Base-by-base conservation (phyloP, 2,797 vertebrate species). In the Catostomus latipinnis region DNA sequence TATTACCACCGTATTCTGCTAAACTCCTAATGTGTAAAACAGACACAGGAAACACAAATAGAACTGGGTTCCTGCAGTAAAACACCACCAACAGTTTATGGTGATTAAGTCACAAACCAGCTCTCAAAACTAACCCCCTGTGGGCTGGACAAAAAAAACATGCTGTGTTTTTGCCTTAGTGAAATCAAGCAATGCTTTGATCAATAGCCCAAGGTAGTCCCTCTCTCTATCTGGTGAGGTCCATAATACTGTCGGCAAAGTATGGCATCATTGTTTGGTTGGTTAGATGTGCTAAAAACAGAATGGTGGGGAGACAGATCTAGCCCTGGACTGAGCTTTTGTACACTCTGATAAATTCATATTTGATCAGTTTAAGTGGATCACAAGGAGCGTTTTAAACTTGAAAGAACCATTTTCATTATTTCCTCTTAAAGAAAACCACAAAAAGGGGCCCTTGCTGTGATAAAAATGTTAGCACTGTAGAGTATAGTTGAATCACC, bases 181-280 rank as follows among this genome's bases (percentile, higher is more conserved):
- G 65, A 77, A 71, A 74, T 74, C 52, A 74, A 86, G 78, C 58
- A 65, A 78, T 22, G 62, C 82, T 83, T 83, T 71, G 77, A 80
- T 80, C 77, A 66, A 52, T 3, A 84, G 76, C 76, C 69, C 77
- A 74, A 82, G 80, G 76, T 76, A 34, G 73, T 72, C 67, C 67
- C 83, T 80, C 77, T 70, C 53, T 49, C 14, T 48, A 65, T 84
- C 80, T 80, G 61, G 82, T 78, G 82, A 80, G 82, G 76, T 70
- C 69, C 79, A 48, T 74, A 74, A 71, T 71, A 78, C 61, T 69
- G 70, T 68, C 68, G 63, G 72, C 76, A 81, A 54, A 79, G 81
- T 78, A 88, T 89, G 87, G 88, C 88, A 88, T 89, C 88, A 89
- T 88, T 46, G 79, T 80, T 75, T 56, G 49, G 75, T 83, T 83